phyloP scores from a whole-genome alignment of 2,113 vertebrate species.

The Setophaga kirtlandii region DNA sequence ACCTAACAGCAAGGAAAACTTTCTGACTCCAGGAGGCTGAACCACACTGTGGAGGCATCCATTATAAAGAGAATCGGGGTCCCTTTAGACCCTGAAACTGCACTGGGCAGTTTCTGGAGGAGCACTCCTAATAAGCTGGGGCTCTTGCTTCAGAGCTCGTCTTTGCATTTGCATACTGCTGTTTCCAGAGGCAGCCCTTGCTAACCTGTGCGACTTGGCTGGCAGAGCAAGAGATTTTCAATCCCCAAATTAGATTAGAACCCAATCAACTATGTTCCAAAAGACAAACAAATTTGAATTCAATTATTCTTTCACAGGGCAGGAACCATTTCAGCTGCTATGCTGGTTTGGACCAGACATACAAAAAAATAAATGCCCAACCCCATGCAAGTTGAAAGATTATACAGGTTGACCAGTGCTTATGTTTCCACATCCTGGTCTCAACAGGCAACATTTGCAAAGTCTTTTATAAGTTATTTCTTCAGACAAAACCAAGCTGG shows the following conservation, averaged over 20 bases:
- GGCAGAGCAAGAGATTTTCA: background rate
- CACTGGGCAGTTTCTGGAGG: background rate
- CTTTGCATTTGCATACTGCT: background rate
- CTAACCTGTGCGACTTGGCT: background rate
- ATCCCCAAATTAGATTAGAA: background rate
- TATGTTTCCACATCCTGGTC: background rate
- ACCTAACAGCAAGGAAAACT: background rate
- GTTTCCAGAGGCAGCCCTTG: background rate
- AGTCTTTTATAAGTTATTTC: background rate
- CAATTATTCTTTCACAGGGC: background rate
- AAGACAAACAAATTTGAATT: background rate
- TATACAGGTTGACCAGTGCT: background rate
- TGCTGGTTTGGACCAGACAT: background rate
- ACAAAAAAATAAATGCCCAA: background rate
- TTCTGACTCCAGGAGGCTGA: background rate
- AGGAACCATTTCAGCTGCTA: background rate
- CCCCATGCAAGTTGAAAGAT: accelerated
- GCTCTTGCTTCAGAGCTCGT: background rate
- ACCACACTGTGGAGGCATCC: background rate
- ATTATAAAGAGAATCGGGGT: background rate
- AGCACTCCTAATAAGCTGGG: background rate
- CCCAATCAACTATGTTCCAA: background rate
- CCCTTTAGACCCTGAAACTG: background rate
- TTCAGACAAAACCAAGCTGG: background rate
- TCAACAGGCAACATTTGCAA: background rate